Percentiles rank a stretch among this genome's conserved stretches.
Conservation (phyloP, 2,888 invertebrate species). For the Hetaerina titia region DNA sequence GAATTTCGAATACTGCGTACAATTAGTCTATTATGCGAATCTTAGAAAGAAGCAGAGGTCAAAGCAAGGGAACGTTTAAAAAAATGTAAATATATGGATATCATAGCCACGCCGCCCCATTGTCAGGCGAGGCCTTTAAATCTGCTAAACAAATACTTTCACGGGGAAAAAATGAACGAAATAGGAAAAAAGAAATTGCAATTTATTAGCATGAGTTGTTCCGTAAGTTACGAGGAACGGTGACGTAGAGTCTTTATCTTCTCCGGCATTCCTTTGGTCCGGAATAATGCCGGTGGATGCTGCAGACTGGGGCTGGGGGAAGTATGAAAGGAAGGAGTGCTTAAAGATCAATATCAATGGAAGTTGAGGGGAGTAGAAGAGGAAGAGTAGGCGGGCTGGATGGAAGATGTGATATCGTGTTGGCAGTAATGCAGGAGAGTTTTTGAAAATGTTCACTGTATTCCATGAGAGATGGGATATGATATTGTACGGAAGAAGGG, state of each 20-base stretch:
- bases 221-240: background rate
- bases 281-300: background rate
- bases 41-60: too few species aligned
- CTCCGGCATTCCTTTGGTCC: background rate
- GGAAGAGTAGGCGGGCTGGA: background rate
- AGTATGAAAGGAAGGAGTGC: constrained; percentile 19
- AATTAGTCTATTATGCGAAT: too few species aligned
- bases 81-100: background rate
- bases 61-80: too few species aligned
- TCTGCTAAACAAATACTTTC: background rate
- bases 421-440: background rate
- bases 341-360: background rate
- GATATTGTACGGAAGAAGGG: background rate
- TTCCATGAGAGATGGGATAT: background rate
- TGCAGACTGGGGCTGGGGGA: background rate
- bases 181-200: background rate
- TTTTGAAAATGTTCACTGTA: background rate
- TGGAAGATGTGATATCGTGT: background rate
- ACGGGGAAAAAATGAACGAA: background rate
- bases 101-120: background rate
- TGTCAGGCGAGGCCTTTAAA: background rate
- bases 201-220: background rate
- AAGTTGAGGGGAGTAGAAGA: background rate
- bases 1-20: too few species aligned
- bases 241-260: background rate